phyloP scores from a whole-genome alignment of 1,140 invertebrate genomes.

The Cydia splendana region DNA sequence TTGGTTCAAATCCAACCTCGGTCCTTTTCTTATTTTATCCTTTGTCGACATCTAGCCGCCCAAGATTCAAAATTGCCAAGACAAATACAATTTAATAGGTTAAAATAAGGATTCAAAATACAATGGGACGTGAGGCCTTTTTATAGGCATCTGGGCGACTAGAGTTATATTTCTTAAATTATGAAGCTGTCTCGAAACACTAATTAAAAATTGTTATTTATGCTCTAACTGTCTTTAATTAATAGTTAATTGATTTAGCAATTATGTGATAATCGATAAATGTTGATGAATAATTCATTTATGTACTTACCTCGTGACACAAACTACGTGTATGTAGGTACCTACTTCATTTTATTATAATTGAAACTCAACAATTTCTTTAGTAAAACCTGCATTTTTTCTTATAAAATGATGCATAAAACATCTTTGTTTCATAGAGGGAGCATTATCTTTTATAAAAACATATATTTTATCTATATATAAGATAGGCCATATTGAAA shows the following conservation, averaged over 20 bases:
- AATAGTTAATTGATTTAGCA: slow-evolving; percentile 8
- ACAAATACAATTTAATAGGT: no score
- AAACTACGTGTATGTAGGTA: not conserved
- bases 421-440: no score
- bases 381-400: not conserved
- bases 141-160: no score
- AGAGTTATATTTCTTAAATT: not conserved
- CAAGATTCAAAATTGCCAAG: no score
- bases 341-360: not conserved
- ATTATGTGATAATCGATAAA: slow-evolving; percentile 15
- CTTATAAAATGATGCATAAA: not conserved
- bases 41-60: no score
- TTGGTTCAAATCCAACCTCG: not conserved
- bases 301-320: not conserved
- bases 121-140: no score
- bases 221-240: slow-evolving; percentile 11
- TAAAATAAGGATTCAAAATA: no score
- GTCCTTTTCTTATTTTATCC: no score
- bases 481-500: no score
- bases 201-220: not conserved
- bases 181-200: not conserved
- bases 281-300: slow-evolving; percentile 3
- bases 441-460: no score
- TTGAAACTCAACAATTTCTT: not conserved
- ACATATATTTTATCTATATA: no score